phyloP scores from a whole-genome alignment of 2,888 invertebrate genomes.

The Oxystoma pomonae region DNA sequence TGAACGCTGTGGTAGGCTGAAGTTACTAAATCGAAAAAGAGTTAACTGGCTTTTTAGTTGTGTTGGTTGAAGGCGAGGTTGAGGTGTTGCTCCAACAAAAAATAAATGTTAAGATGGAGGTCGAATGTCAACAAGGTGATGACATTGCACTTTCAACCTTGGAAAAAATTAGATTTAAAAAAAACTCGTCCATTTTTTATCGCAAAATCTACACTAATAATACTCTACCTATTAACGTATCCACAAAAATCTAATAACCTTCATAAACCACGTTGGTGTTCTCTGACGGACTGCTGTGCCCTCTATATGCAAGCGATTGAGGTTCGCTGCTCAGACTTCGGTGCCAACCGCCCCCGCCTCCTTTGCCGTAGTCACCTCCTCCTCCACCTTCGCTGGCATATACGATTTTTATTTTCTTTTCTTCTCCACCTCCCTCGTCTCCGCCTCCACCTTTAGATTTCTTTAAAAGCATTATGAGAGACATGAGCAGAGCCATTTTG shows the following conservation, averaged over 20 bases:
- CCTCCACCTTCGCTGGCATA: slow-evolving; percentile 48
- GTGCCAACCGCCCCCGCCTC: slow-evolving; percentile 45
- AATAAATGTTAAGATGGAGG: no score
- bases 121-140: no score
- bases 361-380: slow-evolving; percentile 32
- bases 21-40: no score
- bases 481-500: slow-evolving; percentile 60
- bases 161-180: no score
- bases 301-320: slow-evolving; percentile 21
- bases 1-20: no score
- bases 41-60: no score
- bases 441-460: slow-evolving; percentile 53
- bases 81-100: no score
- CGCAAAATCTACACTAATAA: no score
- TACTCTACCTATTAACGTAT: no score
- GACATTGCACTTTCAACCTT: no score
- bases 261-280: slow-evolving; percentile 21
- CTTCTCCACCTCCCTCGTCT: slow-evolving; percentile 43
- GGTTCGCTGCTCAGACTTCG: slow-evolving; percentile 49
- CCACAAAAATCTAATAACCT: slow-evolving; percentile 21
- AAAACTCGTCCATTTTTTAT: no score
- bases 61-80: no score
- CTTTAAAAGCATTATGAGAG: slow-evolving; percentile 61
- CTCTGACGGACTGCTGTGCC: slow-evolving; percentile 20
- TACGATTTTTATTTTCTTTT: slow-evolving; percentile 47